Conservation (phyloP, 2,888 invertebrate species). For the Leptopilina syphax region DNA sequence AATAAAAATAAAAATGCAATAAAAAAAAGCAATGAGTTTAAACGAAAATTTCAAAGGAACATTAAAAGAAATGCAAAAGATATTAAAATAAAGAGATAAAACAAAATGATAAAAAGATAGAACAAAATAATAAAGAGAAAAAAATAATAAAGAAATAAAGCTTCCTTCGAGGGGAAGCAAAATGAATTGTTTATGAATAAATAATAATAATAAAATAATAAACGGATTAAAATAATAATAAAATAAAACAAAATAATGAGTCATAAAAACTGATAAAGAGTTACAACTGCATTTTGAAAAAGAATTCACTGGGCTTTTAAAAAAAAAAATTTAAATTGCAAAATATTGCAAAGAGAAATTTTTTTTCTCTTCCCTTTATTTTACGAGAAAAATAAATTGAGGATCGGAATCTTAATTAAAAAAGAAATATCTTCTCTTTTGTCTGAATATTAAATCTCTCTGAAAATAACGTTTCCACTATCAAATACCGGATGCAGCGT, state of each 20-base stretch:
- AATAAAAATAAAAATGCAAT: constrained; percentile 38
- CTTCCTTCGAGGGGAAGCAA: no score
- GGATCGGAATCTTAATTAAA: not conserved
- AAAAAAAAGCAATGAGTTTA: not conserved
- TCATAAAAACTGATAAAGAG: no score
- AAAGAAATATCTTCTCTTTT: not conserved
- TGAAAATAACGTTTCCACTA: not conserved
- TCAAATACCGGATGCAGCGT: constrained; percentile 43
- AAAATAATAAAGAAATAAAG: no score
- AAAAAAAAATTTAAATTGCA: no score
- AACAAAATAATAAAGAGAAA: not conserved
- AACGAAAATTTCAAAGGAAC: not conserved
- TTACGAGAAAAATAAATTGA: not conserved
- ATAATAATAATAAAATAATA: not conserved
- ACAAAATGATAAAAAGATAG: not conserved
- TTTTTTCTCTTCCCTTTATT: not conserved
- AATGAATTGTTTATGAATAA: no score
- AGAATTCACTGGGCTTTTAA: not conserved
- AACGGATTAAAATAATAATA: not conserved
- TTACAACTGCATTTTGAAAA: not conserved
- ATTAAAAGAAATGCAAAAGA: not conserved
- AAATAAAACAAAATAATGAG: not conserved
- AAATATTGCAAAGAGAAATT: no score
- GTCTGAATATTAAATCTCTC: not conserved
- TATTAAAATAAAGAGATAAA: not conserved